Percentiles rank a stretch among this genome's conserved stretches.
Evolutionary conservation across 37 sponge, comb jelly and placozoan species (phyloP).

Genomic region (Halisarca cf. caerulea): DNA sequence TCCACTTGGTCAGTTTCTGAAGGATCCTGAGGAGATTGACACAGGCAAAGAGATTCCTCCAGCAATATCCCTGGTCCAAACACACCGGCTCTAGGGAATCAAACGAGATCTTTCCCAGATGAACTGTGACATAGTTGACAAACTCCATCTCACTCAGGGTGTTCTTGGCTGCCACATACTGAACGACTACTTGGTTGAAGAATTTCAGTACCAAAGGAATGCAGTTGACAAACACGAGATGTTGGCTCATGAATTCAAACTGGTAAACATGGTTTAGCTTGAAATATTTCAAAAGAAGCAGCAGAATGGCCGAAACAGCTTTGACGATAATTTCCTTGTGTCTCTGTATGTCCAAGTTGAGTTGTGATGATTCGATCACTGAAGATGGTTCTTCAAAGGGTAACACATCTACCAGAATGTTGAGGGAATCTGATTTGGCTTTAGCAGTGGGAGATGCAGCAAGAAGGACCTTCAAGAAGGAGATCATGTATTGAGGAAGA

Average conservation of each 20-base stretch:
- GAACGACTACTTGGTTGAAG: constrained; percentile 87
- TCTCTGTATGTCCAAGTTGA: constrained; percentile 83
- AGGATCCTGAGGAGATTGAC: constrained; percentile 90
- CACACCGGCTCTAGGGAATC: constrained; percentile 25
- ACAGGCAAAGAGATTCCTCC: constrained; percentile 91
- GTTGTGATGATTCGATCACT: constrained; percentile 61
- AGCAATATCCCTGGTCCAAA: constrained; percentile 60
- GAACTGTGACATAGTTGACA: constrained; percentile 66
- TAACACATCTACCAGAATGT: constrained; percentile 89
- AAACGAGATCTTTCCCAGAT: not conserved
- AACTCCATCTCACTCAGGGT: constrained; percentile 73
- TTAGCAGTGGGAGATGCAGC: constrained; percentile 90
- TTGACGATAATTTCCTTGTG: constrained; percentile 97
- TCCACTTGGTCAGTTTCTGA: constrained; percentile 97
- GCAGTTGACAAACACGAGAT: constrained; percentile 96
- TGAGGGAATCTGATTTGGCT: constrained; percentile 85
- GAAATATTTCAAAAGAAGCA: constrained; percentile 94
- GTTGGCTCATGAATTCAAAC: constrained; percentile 95
- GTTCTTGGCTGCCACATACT: constrained; percentile 81
- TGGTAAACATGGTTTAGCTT: constrained; percentile 92
- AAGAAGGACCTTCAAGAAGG: constrained; percentile 87
- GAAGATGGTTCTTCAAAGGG: constrained; percentile 78
- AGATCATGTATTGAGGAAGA: constrained; percentile 96
- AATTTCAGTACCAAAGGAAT: constrained; percentile 93
- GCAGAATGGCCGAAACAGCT: constrained; percentile 87